Evolutionary conservation across 2,113 vertebrate genomes (phyloP), one percentile per base, ranked within the genome.

Genomic region (Megaptera novaeangliae): DNA sequence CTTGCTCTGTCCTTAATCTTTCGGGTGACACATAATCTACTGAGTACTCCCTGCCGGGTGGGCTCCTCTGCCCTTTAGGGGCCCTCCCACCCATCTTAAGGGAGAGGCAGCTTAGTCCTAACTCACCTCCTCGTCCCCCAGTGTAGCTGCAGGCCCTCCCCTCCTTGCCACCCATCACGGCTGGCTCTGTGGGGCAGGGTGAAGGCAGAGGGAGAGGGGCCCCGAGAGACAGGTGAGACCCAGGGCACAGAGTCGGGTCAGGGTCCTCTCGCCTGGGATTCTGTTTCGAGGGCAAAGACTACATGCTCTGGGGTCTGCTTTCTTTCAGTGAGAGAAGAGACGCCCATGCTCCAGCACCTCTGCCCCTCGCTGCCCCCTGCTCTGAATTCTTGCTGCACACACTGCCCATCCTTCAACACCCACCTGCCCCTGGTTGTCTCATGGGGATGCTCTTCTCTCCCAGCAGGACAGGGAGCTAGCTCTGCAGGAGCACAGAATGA

Each of bases 91-190:
- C 63, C 36, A 23, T 55, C 21, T 39, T 15, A 15, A 20, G 27
- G 18, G 39, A 71, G 55, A 64, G 25, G 20, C 41, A n/a, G 23
- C 71, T 49, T 41, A 23, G 18, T 68, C 21, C 17, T 57, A 31
- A 46, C 11, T 34, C 17, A 14, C 71, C 2, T 0, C 18, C 41
- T 63, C 2, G 0, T 10, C 59, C 15, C 31, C 29, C n/a, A 0
- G 52, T 15, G 14, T 8, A 69, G 72, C 68, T 57, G 27, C 21
- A 41, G 39, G 20, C 29, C 10, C 34, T 21, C 27, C 44, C 17
- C 34, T 88, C 36, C 34, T 83, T 46, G 57, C 68, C 1, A 25
- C 9, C n/a, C 34, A 11, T 23, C 87, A 39, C 0, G 41, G 69
- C 25, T 61, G 64, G n/a, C 15, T 21, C 69, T 74, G 49, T n/a